Percentiles rank a stretch among this genome's conserved stretches.
Conservation (phyloP, 2,888 invertebrate genomes). For the Phlogophora meticulosa region DNA sequence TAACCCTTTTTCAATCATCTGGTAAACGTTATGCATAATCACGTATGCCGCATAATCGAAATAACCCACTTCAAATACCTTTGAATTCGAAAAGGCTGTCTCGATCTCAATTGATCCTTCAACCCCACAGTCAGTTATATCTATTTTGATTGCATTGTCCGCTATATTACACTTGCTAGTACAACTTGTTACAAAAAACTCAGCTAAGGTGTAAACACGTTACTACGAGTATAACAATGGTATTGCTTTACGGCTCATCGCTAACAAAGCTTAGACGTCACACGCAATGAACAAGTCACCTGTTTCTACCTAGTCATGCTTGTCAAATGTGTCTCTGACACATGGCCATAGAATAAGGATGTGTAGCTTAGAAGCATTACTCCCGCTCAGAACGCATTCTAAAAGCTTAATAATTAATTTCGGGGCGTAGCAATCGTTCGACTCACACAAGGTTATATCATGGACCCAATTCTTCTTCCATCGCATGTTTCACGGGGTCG, state of each 20-base stretch:
- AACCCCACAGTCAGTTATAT: not conserved
- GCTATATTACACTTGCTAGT: not conserved
- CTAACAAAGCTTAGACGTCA: constrained; percentile 52
- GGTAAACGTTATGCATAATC: too few species aligned
- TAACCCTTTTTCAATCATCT: constrained; percentile 1
- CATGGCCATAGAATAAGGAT: constrained; percentile 9
- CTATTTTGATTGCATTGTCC: not conserved
- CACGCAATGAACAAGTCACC: constrained; percentile 45
- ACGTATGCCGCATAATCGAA: too few species aligned
- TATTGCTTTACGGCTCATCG: constrained; percentile 17
- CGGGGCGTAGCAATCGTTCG: not conserved
- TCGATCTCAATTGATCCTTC: too few species aligned
- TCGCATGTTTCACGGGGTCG: not conserved
- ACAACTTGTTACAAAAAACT: constrained; percentile 27
- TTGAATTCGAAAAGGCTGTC: too few species aligned
- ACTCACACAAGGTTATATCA: not conserved
- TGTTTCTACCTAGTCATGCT: constrained; percentile 76
- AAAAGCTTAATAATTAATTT: not conserved
- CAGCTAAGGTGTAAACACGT: constrained; percentile 36
- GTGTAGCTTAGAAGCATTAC: not conserved
- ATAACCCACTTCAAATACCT: too few species aligned
- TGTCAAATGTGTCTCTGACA: constrained; percentile 66
- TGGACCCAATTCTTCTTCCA: not conserved
- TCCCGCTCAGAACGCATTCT: not conserved
- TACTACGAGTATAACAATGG: constrained; percentile 25